Conservation (phyloP, 2,888 invertebrate genomes). For the Dioctria rufipes region DNA sequence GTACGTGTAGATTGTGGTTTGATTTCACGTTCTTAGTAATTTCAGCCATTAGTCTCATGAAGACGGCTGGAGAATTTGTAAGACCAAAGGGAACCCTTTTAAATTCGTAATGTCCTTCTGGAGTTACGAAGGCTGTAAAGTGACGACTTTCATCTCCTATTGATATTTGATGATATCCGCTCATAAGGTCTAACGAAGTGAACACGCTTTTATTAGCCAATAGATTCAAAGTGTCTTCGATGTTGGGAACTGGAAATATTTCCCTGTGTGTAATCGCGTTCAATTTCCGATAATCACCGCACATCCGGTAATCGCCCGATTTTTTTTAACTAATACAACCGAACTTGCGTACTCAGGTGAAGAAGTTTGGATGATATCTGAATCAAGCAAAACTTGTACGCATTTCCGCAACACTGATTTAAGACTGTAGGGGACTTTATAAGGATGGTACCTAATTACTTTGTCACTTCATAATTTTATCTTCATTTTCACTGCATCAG, state of each 20-base stretch:
- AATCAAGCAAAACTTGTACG: constrained; percentile 58
- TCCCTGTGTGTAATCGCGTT: constrained; percentile 61
- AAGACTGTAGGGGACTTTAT: not conserved
- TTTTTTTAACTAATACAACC: constrained; percentile 62
- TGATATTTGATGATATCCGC: constrained; percentile 53
- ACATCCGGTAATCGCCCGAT: constrained; percentile 62
- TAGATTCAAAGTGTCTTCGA: constrained; percentile 60
- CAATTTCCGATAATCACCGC: constrained; percentile 63
- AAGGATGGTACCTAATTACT: not conserved
- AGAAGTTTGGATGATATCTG: constrained; percentile 63
- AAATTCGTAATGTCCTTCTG: constrained; percentile 63
- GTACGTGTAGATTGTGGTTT: not conserved
- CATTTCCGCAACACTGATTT: constrained; percentile 36
- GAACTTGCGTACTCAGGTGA: constrained; percentile 64
- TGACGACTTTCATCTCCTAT: constrained; percentile 32
- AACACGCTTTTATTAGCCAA: constrained; percentile 26
- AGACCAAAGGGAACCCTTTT: constrained; percentile 63
- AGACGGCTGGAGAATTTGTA: constrained; percentile 62
- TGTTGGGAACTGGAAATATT: constrained; percentile 60
- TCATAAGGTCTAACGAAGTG: constrained; percentile 43
- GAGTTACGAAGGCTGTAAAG: constrained; percentile 62
- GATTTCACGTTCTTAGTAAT: not conserved
- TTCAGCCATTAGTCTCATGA: constrained; percentile 29
- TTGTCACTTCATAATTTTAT: not conserved
- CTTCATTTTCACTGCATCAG: not conserved